Base-by-base conservation (phyloP, 2,113 vertebrate species). In the Zosterops lateralis region DNA sequence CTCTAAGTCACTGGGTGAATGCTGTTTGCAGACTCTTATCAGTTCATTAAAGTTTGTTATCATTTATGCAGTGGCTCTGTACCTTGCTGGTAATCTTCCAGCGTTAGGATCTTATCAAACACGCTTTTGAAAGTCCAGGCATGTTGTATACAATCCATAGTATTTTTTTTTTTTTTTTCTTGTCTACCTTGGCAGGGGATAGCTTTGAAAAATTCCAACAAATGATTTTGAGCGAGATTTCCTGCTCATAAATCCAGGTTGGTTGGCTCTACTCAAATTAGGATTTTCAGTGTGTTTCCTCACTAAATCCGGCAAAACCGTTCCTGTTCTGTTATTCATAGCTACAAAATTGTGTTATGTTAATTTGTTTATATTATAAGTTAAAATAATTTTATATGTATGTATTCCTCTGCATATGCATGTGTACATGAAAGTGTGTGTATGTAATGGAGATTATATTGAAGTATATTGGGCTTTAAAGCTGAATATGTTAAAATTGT, bases 41-140 rank as follows among this genome's bases (percentile, higher is more conserved):
- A 95, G 92, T 95, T 96, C 94, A 95, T 96, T 96, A 95, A 94
- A 93, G 83, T 95, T 96, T 94, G 93, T 95, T 96, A 94, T 90
- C 91, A 10, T 90, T 95, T 91, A 53, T 44, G 56, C 28, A 2
- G 61, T 83, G 90, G 40, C 75, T 91, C 90, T 84, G 75, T 95
- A 96, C 94, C 95, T 96, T 84, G 90, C 92, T 77, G 66, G 58
- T 92, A 94, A 97, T 94, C 90, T 93, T 93, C 44, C 68, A 90
- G 51, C 4, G 40, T 3, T 3, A 82, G 91, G 88, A 92, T 92
- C 86, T 96, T 96, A 96, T 97, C 96, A 54, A 65, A 54, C 44
- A 7, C n/a, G 24, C 77, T 95, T 95, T 77, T 64, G 86, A 77
- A 82, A 93, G 61, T 62, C 91, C 75, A 80, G 42, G 86, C 73